Evolutionary conservation across 1,140 invertebrate species (phyloP).

Genomic region (Heterodera carotae): DNA sequence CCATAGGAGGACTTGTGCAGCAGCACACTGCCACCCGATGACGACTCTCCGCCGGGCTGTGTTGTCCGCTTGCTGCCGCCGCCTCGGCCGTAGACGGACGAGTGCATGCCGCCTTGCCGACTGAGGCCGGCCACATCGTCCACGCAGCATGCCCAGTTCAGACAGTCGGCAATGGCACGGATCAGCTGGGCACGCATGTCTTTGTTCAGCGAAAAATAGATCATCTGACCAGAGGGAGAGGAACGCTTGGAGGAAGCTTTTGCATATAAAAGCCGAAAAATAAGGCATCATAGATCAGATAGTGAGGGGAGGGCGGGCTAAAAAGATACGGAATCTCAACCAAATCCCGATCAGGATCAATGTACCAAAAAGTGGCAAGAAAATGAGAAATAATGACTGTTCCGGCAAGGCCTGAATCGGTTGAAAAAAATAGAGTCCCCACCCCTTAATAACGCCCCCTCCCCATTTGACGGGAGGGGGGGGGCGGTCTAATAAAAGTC

Average conservation of each 20-base stretch:
- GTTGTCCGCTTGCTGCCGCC: neutral
- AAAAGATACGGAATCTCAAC: no score
- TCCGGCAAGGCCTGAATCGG: no score
- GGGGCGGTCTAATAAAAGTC: no score
- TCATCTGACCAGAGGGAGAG: neutral
- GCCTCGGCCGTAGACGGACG: constrained; percentile 15
- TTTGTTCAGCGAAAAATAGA: constrained; percentile 61
- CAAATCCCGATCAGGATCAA: no score
- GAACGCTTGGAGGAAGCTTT: neutral
- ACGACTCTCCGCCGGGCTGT: constrained; percentile 15
- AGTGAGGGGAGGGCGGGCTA: no score
- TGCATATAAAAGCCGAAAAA: no score
- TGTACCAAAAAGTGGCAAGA: no score
- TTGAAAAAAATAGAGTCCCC: no score
- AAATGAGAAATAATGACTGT: no score
- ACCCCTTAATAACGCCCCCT: no score
- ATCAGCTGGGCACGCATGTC: constrained; percentile 56
- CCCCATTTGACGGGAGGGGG: no score
- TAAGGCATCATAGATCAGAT: no score
- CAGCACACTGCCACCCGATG: constrained; percentile 17
- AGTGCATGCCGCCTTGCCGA: constrained; percentile 24
- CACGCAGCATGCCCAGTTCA: constrained; percentile 46
- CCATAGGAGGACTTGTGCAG: constrained; percentile 12
- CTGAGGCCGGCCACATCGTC: constrained; percentile 16
- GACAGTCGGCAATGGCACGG: constrained; percentile 42